Evolutionary conservation across 64 coral and sea anemone genomes (phyloP), one percentile per base, ranked within the genome.

Genomic region (Montipora foliosa): DNA sequence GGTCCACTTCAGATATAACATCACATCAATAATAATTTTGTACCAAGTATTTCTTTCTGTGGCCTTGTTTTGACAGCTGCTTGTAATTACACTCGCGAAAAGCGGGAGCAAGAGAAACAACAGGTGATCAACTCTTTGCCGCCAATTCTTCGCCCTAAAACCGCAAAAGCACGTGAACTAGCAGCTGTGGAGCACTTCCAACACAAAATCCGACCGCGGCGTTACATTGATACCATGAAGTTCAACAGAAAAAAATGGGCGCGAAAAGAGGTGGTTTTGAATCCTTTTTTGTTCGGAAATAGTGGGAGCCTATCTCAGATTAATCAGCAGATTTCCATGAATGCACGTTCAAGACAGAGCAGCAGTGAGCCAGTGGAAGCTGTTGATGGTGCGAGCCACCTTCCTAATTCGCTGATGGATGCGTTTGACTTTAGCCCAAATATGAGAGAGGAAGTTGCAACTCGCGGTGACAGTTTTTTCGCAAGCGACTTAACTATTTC

Each of bases 131-230:
- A 92, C 5, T 20, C 71, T 24, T 29, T 83, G 16, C 90, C 90
- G 19, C 80, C 90, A 20, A 92, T 92, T 76, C 71, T 92, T 64
- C 67, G 90, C 47, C 79, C 90, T 19, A 92, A 92, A 49, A 92
- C 74, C 6, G 75, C 57, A 11, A 84, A 92, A 67, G 76, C 90
- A 8, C 80, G 90, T 4, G 68, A 92, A 74, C 25, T 78, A 5
- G 74, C 82, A 1, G 72, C 80, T 22, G 72, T 92, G 5, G 80
- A 47, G 0, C 25, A 74, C 5, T 84, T 81, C 49, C 79, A 92
- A 22, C 71, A 92, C 14, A 76, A 85, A 83, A 74, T 92, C 44
- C 90, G 90, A 4, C 90, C 90, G 12, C 49, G 59, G 50, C 67
- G 71, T 5, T 92, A 76, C 44, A 83, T 92, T 5, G 90, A 84